Base-by-base conservation (phyloP, 2,113 vertebrate genomes). In the Antennarius striatus region DNA sequence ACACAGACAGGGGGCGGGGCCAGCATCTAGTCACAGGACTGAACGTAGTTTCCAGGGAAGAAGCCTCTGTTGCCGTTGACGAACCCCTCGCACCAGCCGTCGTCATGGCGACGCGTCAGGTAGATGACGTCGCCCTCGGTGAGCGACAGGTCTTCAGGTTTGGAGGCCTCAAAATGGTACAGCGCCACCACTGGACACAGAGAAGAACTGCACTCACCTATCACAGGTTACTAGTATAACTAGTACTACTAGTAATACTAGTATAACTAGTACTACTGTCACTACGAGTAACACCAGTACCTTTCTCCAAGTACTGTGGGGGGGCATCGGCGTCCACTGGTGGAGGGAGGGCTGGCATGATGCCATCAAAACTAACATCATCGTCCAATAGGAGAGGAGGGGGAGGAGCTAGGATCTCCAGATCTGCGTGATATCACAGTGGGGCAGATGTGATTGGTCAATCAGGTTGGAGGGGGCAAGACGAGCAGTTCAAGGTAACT, bases 1-100 rank as follows among this genome's bases (percentile, higher is more conserved):
- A 22, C 22, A 36, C 7, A 4, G 3, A 36, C 2, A 43, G 42
- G 15, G 40, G 65, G 61, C 10, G 10, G 45, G 64, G 30, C 61
- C 55, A 55, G 36, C 3, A 7, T 30, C 81, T 84, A 87, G 46
- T n/a, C 93, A 79, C 91, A 94, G 0, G 94, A 92, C 50, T 95
- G 92, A 12, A 99, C 95, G 0, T 97, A 98, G 86, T 96, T 98
- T 57, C 93, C 91, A 0, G 97, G 97, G 73, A 99, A 99, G 71
- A 94, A 96, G 54, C 97, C 96, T 0, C 90, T 92, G 73, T 93
- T 92, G 22, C 96, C 94, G 0, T 94, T 92, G 89, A 95, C 93
- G 53, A 95, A 81, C 0, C 97, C 97, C 76, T 97, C 93, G 52
- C 93, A 99, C 97, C 97, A 99, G 67, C 96, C 96, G 0, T 96